These are phyloP conservation scores for Mactromeris polynyma DNA, from an alignment of 2,888 invertebrate species.

Conservation along the genomic window DNA sequence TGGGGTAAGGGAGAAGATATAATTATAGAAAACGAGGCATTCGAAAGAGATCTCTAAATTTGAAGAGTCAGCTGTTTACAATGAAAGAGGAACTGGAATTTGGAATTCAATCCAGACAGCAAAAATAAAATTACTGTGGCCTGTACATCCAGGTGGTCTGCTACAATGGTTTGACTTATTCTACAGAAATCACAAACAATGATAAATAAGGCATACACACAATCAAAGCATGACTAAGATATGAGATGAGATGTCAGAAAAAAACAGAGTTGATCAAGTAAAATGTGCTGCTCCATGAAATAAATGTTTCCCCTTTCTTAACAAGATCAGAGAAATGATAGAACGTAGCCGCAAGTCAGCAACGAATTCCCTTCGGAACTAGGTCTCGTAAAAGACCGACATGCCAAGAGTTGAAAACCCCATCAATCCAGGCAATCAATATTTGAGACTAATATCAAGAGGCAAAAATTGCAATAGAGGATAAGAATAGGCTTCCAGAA, in stretches of 20 bases:
- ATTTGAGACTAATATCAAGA: background rate
- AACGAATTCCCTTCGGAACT: background rate
- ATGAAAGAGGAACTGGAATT: no score
- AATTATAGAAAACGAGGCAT: no score
- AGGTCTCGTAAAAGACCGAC: background rate
- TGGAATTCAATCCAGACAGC: no score
- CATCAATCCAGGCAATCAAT: background rate
- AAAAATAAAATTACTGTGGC: no score
- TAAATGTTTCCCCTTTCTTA: background rate
- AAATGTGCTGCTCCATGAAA: background rate
- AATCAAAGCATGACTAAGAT: constrained; percentile 4
- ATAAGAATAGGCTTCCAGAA: no score
- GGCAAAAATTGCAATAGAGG: no score
- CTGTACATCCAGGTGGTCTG: background rate
- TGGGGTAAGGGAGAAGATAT: no score
- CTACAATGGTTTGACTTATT: background rate
- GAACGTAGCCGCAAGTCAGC: background rate
- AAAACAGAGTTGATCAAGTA: background rate
- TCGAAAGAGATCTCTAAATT: no score
- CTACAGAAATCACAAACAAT: background rate
- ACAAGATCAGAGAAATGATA: background rate
- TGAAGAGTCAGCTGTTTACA: no score
- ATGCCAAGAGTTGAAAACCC: background rate
- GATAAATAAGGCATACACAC: background rate
- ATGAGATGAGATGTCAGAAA: constrained; percentile 9